Evolutionary conservation across 2,113 vertebrate genomes (phyloP).

Genomic region (Thamnophis sirtalis): DNA sequence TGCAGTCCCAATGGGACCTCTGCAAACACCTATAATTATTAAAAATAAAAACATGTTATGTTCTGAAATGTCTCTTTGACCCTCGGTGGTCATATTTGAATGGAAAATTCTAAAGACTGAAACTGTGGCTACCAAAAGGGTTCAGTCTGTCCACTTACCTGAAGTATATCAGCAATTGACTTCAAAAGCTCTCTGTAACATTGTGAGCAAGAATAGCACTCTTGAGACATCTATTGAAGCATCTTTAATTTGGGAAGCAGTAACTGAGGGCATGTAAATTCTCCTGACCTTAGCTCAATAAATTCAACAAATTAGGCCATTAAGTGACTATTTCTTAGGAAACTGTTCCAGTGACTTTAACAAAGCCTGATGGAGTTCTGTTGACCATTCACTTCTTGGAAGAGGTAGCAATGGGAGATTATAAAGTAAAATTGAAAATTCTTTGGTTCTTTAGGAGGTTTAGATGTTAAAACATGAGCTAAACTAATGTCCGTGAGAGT

Average conservation of each 20-base stretch:
- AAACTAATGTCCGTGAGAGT: neutral
- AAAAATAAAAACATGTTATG: neutral
- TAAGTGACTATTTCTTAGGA: neutral
- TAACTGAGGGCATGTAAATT: slow-evolving; percentile 46
- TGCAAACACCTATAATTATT: neutral
- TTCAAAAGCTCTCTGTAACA: slow-evolving; percentile 50
- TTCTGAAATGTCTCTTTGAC: neutral
- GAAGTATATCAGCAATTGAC: slow-evolving; percentile 35
- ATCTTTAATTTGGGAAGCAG: slow-evolving; percentile 41
- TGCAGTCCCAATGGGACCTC: neutral
- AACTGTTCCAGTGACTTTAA: neutral
- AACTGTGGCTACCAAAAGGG: neutral
- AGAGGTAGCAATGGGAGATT: neutral
- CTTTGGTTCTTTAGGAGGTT: neutral
- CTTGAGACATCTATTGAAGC: slow-evolving; percentile 38
- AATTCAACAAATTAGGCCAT: slow-evolving; percentile 51
- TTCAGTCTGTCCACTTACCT: slow-evolving; percentile 33
- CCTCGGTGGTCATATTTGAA: slow-evolving; percentile 10
- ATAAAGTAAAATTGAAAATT: neutral
- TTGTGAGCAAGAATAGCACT: slow-evolving; percentile 46
- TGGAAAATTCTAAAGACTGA: slow-evolving; percentile 15
- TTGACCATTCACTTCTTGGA: neutral
- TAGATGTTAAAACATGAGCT: neutral
- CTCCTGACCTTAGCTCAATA: slow-evolving; percentile 42
- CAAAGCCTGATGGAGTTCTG: neutral